Evolutionary conservation across 2,797 vertebrate genomes (phyloP).

Genomic region (Megalops cyprinoides): DNA sequence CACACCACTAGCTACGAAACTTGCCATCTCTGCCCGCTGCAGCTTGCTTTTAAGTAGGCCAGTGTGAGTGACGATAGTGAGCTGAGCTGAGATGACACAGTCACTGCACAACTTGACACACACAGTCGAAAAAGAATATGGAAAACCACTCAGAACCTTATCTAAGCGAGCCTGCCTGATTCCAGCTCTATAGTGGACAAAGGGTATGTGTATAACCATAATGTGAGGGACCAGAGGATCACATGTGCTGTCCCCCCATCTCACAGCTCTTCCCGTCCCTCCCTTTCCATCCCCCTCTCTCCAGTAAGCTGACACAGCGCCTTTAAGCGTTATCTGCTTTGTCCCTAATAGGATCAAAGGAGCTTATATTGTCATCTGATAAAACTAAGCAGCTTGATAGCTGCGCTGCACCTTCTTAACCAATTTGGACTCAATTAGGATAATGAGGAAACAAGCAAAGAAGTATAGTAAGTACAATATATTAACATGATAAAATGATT

Average conservation of each 20-base stretch:
- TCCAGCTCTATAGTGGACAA: neutral
- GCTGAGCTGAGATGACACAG: neutral
- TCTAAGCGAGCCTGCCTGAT: neutral
- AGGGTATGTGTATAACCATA: constrained; percentile 42
- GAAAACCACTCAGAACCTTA: neutral
- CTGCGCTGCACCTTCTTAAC: constrained; percentile 81
- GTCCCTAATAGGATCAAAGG: constrained; percentile 85
- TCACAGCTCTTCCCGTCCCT: constrained; percentile 30
- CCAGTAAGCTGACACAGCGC: constrained; percentile 83
- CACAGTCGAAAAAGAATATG: too few relatives aligned
- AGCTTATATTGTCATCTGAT: constrained; percentile 90
- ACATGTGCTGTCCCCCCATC: constrained; percentile 47
- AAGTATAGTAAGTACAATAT: constrained; percentile 74
- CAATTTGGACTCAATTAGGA: constrained; percentile 85
- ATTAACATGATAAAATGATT: constrained; percentile 74
- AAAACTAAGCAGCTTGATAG: constrained; percentile 87
- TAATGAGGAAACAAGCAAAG: constrained; percentile 79
- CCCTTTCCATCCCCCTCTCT: constrained; percentile 29
- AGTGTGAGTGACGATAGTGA: neutral
- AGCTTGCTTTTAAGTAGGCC: neutral
- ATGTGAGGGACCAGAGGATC: constrained; percentile 34
- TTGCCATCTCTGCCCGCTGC: neutral
- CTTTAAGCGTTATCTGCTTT: constrained; percentile 86
- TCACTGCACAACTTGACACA: neutral
- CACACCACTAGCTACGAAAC: neutral